These are phyloP conservation scores for Rapana venosa DNA, from an alignment of 2,888 invertebrate species.

Conservation along the genomic window DNA sequence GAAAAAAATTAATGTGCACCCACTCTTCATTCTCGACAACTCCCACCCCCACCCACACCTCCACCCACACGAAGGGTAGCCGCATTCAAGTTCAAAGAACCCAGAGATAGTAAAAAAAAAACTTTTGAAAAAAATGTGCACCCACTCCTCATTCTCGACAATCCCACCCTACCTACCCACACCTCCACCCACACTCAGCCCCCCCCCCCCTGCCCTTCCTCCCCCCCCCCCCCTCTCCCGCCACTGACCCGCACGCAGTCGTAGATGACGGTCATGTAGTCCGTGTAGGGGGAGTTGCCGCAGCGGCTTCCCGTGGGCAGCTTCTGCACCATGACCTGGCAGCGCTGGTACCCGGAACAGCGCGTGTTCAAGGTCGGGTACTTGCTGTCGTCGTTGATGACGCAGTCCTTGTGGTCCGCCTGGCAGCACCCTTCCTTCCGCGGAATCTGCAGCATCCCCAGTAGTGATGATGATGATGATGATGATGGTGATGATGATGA, in stretches of 20 bases:
- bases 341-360: slow-evolving; percentile 68
- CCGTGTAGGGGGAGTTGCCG: slow-evolving; percentile 55
- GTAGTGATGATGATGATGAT: too few species aligned
- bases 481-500: too few species aligned
- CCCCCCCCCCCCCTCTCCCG: neutral
- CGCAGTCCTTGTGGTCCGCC: slow-evolving; percentile 64
- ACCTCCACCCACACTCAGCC: neutral
- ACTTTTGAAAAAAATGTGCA: too few species aligned
- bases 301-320: slow-evolving; percentile 56
- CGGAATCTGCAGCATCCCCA: neutral
- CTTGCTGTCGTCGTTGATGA: slow-evolving; percentile 63
- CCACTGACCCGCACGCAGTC: slow-evolving; percentile 67
- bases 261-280: slow-evolving; percentile 71
- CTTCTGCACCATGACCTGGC: slow-evolving; percentile 60
- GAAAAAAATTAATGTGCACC: too few species aligned
- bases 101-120: too few species aligned
- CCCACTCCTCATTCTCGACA: too few species aligned
- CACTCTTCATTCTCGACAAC: too few species aligned
- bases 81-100: too few species aligned
- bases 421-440: slow-evolving; percentile 61
- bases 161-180: neutral
- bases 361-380: slow-evolving; percentile 66
- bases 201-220: neutral
- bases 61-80: too few species aligned
- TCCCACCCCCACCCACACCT: too few species aligned